Evolutionary conservation across 1,140 invertebrate species (phyloP).

Genomic region (Hestina assimilis): DNA sequence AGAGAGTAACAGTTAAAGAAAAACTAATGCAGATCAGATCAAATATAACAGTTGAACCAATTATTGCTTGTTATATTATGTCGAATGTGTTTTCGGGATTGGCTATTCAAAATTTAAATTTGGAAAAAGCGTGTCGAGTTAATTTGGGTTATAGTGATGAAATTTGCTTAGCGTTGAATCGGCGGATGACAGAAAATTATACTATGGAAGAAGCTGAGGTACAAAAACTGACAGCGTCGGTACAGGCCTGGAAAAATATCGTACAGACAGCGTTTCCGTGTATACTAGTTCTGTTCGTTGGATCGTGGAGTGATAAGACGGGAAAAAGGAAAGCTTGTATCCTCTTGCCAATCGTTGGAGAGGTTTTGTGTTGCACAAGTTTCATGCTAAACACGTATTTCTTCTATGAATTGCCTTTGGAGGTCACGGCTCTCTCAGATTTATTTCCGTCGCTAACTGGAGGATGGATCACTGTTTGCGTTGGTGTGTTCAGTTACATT

Average conservation of each 20-base stretch:
- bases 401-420: constrained; percentile 76
- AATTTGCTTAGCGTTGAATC: constrained; percentile 78
- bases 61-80: constrained; percentile 80
- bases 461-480: constrained; percentile 79
- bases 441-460: constrained; percentile 79
- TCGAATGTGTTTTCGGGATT: constrained; percentile 79
- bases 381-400: constrained; percentile 79
- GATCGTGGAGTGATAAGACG: constrained; percentile 81
- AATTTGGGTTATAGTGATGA: constrained; percentile 78
- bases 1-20: constrained; percentile 48
- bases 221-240: constrained; percentile 80
- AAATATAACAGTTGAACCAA: constrained; percentile 80
- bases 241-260: constrained; percentile 79
- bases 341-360: constrained; percentile 77
- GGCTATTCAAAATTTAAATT: constrained; percentile 80
- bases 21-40: constrained; percentile 63
- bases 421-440: constrained; percentile 76
- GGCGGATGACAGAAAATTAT: constrained; percentile 72
- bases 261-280: constrained; percentile 79
- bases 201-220: constrained; percentile 76
- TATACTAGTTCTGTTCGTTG: constrained; percentile 79
- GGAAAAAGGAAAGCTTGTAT: constrained; percentile 80
- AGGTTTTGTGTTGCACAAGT: constrained; percentile 71
- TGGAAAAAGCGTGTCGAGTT: constrained; percentile 82
- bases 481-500: constrained; percentile 80